Evolutionary conservation across 1,140 invertebrate genomes (phyloP).

Genomic region (Panagrolaimus sp.): DNA sequence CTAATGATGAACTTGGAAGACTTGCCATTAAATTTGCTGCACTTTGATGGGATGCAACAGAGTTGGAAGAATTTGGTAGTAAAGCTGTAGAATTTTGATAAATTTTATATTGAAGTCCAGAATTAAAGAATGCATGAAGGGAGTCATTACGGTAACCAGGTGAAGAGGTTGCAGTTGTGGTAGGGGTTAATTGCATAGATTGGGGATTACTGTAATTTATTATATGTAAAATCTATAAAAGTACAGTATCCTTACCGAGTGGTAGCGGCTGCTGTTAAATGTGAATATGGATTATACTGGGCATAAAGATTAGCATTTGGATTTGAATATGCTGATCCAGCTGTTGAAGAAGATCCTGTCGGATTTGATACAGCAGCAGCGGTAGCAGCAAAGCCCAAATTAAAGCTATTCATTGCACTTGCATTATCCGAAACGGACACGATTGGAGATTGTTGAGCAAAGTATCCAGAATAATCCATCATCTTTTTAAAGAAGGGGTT

Average conservation of each 20-base stretch:
- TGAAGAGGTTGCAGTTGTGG: too few species aligned
- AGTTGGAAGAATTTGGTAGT: neutral
- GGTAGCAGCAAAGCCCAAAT: conserved; percentile 1
- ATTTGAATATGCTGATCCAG: neutral
- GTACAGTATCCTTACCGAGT: neutral
- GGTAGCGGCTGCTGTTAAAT: neutral
- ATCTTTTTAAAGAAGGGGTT: too few species aligned
- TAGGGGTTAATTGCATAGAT: too few species aligned
- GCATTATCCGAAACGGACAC: neutral
- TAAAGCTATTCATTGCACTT: conserved; percentile 7
- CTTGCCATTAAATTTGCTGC: conserved; percentile 1
- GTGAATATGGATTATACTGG: conserved; percentile 8
- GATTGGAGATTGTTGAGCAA: neutral
- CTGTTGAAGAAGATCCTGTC: neutral
- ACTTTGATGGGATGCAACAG: neutral
- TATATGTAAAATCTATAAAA: too few species aligned
- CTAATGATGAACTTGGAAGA: neutral
- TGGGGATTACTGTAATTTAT: too few species aligned
- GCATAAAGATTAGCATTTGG: conserved; percentile 11
- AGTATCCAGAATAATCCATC: conserved; percentile 7
- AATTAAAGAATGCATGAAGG: conserved; percentile 14
- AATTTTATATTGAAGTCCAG: conserved; percentile 11
- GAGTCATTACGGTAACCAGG: conserved; percentile 7
- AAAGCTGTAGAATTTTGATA: conserved; percentile 1
- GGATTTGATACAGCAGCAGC: neutral